These are phyloP conservation scores for Cettia cetti DNA, from an alignment of 2,113 vertebrate species.

Conservation along the genomic window DNA sequence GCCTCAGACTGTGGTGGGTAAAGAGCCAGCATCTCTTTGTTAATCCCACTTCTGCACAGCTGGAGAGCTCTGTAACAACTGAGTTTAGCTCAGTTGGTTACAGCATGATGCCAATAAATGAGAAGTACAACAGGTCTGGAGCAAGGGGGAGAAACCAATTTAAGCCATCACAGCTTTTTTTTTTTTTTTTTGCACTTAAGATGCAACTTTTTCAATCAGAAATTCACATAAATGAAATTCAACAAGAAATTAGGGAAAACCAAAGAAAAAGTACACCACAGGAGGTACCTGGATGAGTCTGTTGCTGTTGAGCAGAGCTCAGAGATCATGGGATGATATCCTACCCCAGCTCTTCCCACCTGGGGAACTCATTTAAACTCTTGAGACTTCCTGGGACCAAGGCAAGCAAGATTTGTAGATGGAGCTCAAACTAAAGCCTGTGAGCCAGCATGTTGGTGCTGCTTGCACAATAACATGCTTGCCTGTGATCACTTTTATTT, in stretches of 20 bases:
- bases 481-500: neutral
- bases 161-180: neutral
- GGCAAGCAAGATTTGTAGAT: neutral
- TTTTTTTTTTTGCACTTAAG: neutral
- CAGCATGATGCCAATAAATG: neutral
- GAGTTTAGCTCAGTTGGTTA: neutral
- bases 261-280: neutral
- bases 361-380: neutral
- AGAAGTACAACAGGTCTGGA: neutral
- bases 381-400: neutral
- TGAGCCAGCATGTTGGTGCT: neutral
- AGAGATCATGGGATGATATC: accelerated
- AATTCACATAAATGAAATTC: neutral
- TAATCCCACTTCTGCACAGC: neutral
- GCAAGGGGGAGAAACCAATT: neutral
- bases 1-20: neutral
- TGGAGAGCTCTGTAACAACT: neutral
- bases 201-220: neutral
- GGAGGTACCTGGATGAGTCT: neutral
- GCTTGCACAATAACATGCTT: neutral
- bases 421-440: neutral
- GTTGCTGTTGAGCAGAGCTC: neutral
- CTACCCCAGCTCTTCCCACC: neutral
- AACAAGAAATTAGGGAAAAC: neutral
- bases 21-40: neutral